A percentile compares a stretch with the other conserved stretches of the same genome.
Conservation (phyloP, 2,888 invertebrate species). For the Calameuta filiformis region DNA sequence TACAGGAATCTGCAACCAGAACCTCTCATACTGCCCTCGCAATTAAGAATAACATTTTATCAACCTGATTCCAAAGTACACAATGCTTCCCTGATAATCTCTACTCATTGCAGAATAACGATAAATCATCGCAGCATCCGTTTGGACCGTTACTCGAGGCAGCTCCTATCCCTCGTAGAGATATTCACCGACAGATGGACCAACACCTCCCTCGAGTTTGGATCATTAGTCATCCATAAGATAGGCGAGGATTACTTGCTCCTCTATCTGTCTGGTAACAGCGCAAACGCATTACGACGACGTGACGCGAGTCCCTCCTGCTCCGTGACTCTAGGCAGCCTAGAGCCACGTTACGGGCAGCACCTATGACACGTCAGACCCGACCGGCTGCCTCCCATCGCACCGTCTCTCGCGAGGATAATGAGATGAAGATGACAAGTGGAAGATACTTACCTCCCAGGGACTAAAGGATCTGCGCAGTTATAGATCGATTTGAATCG, state of each 20-base stretch:
- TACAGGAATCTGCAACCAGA: too few species aligned
- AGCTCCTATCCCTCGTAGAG: neutral
- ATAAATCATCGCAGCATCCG: neutral
- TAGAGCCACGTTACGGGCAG: neutral
- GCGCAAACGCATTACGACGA: neutral
- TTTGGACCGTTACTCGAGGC: neutral
- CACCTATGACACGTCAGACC: neutral
- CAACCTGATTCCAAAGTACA: neutral
- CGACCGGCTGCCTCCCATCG: neutral
- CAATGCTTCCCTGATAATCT: neutral
- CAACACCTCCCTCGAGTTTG: neutral
- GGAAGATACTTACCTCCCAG: neutral
- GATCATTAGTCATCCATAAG: neutral
- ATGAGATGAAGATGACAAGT: neutral
- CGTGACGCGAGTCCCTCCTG: neutral
- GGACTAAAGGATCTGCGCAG: neutral
- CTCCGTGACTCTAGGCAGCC: neutral
- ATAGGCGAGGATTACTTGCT: neutral
- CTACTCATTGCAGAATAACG: neutral
- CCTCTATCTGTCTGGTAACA: too few species aligned
- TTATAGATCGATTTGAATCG: neutral
- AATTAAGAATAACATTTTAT: neutral
- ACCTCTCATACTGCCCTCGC: neutral
- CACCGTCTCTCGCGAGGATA: neutral
- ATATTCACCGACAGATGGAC: slow-evolving; percentile 3